Percentiles rank a stretch among this genome's conserved stretches.
Evolutionary conservation across 2,113 vertebrate genomes (phyloP).

Genomic region (Grus americana): DNA sequence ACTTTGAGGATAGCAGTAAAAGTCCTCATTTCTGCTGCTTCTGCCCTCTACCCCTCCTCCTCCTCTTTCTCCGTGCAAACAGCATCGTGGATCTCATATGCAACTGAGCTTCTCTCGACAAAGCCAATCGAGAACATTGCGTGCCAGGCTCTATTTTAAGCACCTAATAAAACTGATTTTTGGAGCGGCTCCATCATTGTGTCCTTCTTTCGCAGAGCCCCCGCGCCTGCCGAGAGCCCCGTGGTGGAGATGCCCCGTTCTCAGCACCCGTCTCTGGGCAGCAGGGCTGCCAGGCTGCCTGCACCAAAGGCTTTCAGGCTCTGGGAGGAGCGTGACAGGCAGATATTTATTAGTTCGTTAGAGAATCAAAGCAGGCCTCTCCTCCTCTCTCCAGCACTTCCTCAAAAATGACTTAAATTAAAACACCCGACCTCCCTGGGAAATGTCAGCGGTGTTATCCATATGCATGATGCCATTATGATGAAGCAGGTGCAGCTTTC

Average conservation of each 20-base stretch:
- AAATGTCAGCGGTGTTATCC: background rate
- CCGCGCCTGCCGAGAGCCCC: background rate
- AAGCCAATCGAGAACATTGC: slow-evolving; percentile 43
- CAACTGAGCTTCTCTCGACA: slow-evolving; percentile 32
- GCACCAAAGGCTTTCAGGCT: background rate
- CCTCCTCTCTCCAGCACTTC: background rate
- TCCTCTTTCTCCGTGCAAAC: background rate
- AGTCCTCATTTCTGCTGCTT: background rate
- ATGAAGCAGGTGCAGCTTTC: background rate
- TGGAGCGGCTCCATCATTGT: slow-evolving; percentile 55
- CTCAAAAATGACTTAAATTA: background rate
- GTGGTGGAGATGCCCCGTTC: accelerated
- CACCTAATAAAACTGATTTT: slow-evolving; percentile 73
- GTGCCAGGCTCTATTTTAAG: slow-evolving; percentile 79
- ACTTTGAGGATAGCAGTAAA: background rate
- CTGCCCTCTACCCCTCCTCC: background rate
- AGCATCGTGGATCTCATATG: slow-evolving; percentile 50
- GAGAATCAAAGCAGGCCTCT: background rate
- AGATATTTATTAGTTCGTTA: background rate
- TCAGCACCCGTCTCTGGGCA: accelerated
- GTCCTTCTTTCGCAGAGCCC: slow-evolving; percentile 34
- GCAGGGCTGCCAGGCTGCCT: background rate
- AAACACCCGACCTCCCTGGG: background rate
- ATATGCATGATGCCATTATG: background rate
- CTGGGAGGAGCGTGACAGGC: background rate